Conservation (phyloP, 2,113 vertebrate species). For the Phocoena sinus region DNA sequence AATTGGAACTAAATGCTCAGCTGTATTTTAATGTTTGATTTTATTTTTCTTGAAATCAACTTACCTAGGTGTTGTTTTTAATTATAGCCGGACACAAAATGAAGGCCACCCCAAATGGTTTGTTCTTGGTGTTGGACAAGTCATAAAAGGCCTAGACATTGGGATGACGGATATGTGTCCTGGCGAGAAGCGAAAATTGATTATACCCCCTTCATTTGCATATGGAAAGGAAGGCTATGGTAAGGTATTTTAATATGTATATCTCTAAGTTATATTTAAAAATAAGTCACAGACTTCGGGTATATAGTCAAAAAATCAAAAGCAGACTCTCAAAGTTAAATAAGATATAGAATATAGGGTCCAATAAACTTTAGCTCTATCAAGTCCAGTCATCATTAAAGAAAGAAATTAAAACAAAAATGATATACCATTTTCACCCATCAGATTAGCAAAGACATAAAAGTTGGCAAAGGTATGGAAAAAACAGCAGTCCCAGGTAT, state of each 20-base stretch:
- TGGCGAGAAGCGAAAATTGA: conserved; percentile 94
- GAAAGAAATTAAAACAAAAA: conserved; percentile 5
- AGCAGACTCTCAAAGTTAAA: background rate
- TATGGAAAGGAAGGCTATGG: conserved; percentile 92
- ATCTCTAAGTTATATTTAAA: conserved; percentile 12
- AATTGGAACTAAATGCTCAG: background rate
- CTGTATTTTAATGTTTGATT: conserved; percentile 15
- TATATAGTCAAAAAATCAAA: conserved; percentile 11
- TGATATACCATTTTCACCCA: background rate
- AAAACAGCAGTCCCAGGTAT: background rate
- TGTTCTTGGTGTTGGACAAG: conserved; percentile 94
- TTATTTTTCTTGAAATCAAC: conserved; percentile 21
- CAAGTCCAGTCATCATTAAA: background rate
- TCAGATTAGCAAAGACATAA: background rate
- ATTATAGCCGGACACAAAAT: conserved; percentile 88
- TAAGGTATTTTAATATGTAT: conserved; percentile 69
- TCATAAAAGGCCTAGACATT: conserved; percentile 95
- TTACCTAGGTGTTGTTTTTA: conserved; percentile 34
- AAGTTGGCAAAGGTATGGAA: background rate
- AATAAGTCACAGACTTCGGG: conserved; percentile 14
- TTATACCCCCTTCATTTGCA: conserved; percentile 89
- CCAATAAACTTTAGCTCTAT: background rate
- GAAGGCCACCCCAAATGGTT: conserved; percentile 96
- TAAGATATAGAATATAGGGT: background rate
- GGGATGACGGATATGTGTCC: conserved; percentile 94